These are phyloP conservation scores for Zaprionus camerounensis DNA, from an alignment of 1,140 invertebrate genomes.

Conservation along the genomic window DNA sequence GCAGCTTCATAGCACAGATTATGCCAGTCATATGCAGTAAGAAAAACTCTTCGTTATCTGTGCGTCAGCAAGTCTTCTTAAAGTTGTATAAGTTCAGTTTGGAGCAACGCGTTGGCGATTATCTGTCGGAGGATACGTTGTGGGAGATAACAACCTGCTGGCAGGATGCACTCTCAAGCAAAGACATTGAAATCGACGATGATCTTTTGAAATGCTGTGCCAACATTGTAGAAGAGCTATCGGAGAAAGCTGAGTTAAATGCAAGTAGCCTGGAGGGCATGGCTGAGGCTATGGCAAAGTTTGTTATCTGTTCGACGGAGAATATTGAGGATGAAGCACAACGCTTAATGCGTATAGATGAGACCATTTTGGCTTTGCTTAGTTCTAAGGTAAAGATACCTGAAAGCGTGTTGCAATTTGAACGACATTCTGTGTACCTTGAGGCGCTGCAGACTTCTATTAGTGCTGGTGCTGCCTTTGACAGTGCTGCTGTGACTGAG, in stretches of 20 bases:
- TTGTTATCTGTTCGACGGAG: slow-evolving; percentile 74
- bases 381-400: slow-evolving; percentile 53
- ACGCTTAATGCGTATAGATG: slow-evolving; percentile 57
- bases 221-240: slow-evolving; percentile 54
- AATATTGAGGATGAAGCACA: slow-evolving; percentile 65
- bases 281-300: slow-evolving; percentile 74
- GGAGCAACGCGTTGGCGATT: slow-evolving; percentile 67
- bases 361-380: slow-evolving; percentile 52
- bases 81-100: slow-evolving; percentile 85
- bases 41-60: slow-evolving; percentile 70
- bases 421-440: slow-evolving; percentile 57
- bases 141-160: slow-evolving; percentile 86
- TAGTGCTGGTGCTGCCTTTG: slow-evolving; percentile 43
- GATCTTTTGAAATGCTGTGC: slow-evolving; percentile 58
- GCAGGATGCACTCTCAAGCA: slow-evolving; percentile 85
- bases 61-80: slow-evolving; percentile 83
- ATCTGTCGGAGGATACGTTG: slow-evolving; percentile 85
- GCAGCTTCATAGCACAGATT: slow-evolving; percentile 85
- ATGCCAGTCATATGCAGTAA: slow-evolving; percentile 84
- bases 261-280: slow-evolving; percentile 66
- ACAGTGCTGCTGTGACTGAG: slow-evolving; percentile 33
- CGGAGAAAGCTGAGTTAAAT: slow-evolving; percentile 31
- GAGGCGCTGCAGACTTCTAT: slow-evolving; percentile 44
- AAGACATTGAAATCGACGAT: slow-evolving; percentile 69
- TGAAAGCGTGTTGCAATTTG: slow-evolving; percentile 50